phyloP scores from a whole-genome alignment of 2,888 invertebrate genomes.

The Chironomus riparius region DNA sequence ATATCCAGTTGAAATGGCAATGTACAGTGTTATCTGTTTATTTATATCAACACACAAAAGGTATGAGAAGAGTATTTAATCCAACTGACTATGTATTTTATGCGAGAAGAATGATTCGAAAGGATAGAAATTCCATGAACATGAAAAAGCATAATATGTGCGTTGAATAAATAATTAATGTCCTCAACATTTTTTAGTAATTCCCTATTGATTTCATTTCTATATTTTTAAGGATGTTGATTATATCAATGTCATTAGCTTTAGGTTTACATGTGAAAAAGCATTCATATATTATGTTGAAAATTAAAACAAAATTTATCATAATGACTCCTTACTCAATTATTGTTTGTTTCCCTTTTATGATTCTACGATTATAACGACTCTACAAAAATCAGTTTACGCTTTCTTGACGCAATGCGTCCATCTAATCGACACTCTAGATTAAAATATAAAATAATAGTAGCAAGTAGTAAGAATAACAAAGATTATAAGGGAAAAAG shows the following conservation, averaged over 20 bases:
- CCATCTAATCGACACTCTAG: too few relatives aligned
- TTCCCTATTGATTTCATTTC: background rate
- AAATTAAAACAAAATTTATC: too few relatives aligned
- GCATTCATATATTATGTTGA: too few relatives aligned
- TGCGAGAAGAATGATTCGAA: background rate
- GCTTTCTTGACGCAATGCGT: too few relatives aligned
- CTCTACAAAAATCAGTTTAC: too few relatives aligned
- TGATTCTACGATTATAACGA: too few relatives aligned
- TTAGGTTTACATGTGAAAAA: too few relatives aligned
- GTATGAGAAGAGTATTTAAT: background rate
- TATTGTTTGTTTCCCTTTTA: too few relatives aligned
- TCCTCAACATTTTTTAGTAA: background rate
- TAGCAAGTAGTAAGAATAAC: background rate
- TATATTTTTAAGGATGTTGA: background rate
- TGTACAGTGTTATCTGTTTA: background rate
- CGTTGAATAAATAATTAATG: constrained; percentile 27
- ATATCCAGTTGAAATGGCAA: too few relatives aligned
- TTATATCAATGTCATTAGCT: too few relatives aligned
- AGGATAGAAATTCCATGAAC: constrained; percentile 1
- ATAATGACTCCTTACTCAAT: too few relatives aligned
- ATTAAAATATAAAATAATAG: too few relatives aligned
- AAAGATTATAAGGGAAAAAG: background rate
- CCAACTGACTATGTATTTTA: background rate
- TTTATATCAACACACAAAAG: background rate
- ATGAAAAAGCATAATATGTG: constrained; percentile 25